phyloP scores from a whole-genome alignment of 2,113 vertebrate species.

The Deroptyus accipitrinus region DNA sequence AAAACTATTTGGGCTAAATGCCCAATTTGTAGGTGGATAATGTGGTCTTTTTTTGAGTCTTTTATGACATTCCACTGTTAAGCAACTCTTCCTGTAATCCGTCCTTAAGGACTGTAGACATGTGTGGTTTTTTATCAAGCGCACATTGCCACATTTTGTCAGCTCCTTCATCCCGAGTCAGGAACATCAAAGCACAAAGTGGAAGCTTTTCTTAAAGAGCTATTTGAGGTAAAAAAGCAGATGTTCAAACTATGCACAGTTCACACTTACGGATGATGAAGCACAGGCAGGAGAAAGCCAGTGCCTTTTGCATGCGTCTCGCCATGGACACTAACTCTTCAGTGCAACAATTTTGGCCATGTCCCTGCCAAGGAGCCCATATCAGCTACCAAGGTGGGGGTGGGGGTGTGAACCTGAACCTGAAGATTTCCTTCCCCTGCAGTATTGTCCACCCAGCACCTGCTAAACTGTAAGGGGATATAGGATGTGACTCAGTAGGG shows the following conservation, averaged over 20 bases:
- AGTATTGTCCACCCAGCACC: background rate
- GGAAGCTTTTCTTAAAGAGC: background rate
- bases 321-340: background rate
- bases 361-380: background rate
- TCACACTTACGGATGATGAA: background rate
- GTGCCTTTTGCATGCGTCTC: background rate
- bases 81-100: background rate
- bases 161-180: background rate
- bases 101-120: fast-evolving
- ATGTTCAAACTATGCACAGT: fast-evolving
- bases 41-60: background rate
- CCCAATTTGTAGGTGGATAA: background rate
- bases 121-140: background rate
- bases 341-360: background rate
- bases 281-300: background rate
- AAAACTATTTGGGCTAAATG: background rate
- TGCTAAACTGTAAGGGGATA: background rate
- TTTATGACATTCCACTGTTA: background rate
- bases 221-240: background rate
- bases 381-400: background rate
- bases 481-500: background rate
- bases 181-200: background rate
- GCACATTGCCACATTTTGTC: background rate
- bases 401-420: background rate
- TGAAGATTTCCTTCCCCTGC: background rate